Evolutionary conservation across 2,113 vertebrate species (phyloP), one percentile per base, ranked within the genome.

Genomic region (Piliocolobus tephrosceles): DNA sequence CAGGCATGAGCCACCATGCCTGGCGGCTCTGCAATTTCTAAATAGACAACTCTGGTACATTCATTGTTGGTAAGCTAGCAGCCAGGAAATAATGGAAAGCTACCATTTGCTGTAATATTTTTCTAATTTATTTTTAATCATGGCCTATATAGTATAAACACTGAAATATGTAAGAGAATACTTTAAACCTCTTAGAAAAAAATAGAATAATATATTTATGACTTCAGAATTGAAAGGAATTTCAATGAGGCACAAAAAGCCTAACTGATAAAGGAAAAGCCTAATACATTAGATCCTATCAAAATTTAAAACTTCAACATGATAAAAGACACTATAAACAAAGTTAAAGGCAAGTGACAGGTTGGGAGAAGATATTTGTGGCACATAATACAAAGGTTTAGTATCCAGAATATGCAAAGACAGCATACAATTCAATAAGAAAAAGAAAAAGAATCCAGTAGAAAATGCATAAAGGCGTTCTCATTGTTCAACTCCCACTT

Each of bases 251-350:
- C 89, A 95, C 45, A 92, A 81, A 92, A 97, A 82, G 38, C 58
- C 87, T 89, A 66, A 76, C 81, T 93, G 94, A 73, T 88, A 61
- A 94, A 22, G 47, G 78, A 95, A 96, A 92, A 1, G 78, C n/a
- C 8, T 68, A 22, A 86, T 96, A 97, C 96, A 97, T 90, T 93
- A 38, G n/a, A 97, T 94, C 75, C 80, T 75, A 91, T 96, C 93
- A 52, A 97, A 2, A 93, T 81, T 96, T 98, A 88, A 97, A 95
- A 78, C 82, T 82, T 88, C 45, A 73, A 32, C 66, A 70, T 43
- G 52, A 91, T 88, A 75, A 88, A 97, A 84, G 38, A 85, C 13
- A 80, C 45, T 38, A 75, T 86, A 86, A 75, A 88, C 27, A 92
- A 95, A 95, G 68, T 79, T 93, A 94, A 89, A 92, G 38, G 78